phyloP scores from a whole-genome alignment of 2,888 invertebrate genomes.

The Invenusta paracnida region DNA sequence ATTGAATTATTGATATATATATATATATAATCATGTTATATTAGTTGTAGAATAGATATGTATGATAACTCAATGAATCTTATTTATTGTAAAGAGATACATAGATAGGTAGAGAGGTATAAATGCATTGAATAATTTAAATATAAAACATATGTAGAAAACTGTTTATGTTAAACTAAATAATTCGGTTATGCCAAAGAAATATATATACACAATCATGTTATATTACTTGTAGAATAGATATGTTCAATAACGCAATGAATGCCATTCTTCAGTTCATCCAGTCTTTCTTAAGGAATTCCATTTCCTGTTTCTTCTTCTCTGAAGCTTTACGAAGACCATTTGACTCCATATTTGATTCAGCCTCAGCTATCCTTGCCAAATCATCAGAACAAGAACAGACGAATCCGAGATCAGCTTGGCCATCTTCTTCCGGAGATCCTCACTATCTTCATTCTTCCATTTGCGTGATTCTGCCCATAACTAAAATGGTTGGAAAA shows the following conservation, averaged over 20 bases:
- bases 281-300: background rate
- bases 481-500: background rate
- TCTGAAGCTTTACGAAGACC: background rate
- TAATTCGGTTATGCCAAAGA: background rate
- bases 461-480: background rate
- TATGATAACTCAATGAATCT: no score
- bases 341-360: slow-evolving; percentile 22
- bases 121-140: background rate
- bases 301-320: background rate
- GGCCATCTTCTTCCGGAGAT: background rate
- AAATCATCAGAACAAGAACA: background rate
- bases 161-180: background rate
- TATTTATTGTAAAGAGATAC: no score
- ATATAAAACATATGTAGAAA: background rate
- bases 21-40: no score
- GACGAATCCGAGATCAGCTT: background rate
- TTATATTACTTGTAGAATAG: background rate
- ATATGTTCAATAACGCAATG: background rate
- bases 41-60: no score
- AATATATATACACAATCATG: background rate
- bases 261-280: background rate
- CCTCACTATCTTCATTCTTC: background rate
- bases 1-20: background rate
- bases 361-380: background rate
- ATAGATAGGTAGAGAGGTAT: no score